Percentiles rank a stretch among this genome's conserved stretches.
Evolutionary conservation across 2,888 invertebrate species (phyloP).

Genomic region (Vannuccia rotundouncinata): DNA sequence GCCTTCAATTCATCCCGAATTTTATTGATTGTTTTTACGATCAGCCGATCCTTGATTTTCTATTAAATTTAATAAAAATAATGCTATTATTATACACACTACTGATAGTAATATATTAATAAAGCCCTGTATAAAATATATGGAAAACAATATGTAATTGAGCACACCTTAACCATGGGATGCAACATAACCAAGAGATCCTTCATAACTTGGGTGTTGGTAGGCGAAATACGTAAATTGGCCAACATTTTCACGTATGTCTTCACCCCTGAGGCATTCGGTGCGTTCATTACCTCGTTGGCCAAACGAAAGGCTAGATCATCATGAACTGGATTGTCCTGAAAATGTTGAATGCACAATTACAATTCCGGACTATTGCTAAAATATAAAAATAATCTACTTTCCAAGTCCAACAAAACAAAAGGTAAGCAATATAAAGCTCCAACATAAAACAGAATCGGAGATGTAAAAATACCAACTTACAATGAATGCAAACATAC

Average conservation of each 20-base stretch:
- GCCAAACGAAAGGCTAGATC: neutral
- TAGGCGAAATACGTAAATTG: conserved; percentile 31
- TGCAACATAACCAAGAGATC: conserved; percentile 16
- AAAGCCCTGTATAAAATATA: too few relatives aligned
- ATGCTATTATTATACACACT: neutral
- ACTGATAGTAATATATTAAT: neutral
- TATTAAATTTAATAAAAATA: neutral
- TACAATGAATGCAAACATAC: too few relatives aligned
- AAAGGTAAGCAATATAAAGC: too few relatives aligned
- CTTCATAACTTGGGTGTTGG: neutral
- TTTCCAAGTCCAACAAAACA: neutral
- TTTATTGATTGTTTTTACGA: neutral
- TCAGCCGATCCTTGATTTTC: neutral
- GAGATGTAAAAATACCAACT: too few relatives aligned
- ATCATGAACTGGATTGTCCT: conserved; percentile 37
- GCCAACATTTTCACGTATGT: conserved; percentile 29
- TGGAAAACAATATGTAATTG: neutral
- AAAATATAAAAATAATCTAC: neutral
- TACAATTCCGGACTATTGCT: neutral
- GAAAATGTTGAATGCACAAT: neutral
- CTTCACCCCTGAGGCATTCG: neutral
- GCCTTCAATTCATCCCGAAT: neutral
- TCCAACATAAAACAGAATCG: too few relatives aligned
- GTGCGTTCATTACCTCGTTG: conserved; percentile 28
- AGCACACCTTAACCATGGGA: neutral